A percentile compares a stretch with the other conserved stretches of the same genome.
Conservation (phyloP, 2,888 invertebrate genomes). For the Caenorhabditis sp. region DNA sequence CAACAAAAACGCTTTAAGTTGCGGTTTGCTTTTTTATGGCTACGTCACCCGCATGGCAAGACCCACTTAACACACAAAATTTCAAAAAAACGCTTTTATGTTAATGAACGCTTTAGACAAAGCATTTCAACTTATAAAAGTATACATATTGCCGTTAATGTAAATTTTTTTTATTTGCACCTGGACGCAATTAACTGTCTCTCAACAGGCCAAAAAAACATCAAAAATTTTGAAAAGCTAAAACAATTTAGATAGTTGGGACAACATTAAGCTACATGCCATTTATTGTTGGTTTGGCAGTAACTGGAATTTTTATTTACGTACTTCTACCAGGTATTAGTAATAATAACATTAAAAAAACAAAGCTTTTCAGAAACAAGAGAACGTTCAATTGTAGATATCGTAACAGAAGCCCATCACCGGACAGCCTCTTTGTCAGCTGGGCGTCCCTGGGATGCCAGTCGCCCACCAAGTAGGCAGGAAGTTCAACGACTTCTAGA, state of each 20-base stretch:
- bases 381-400: slow-evolving; percentile 69
- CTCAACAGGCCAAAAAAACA: too few relatives aligned
- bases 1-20: too few relatives aligned
- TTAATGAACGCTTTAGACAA: too few relatives aligned
- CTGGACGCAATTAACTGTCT: too few relatives aligned
- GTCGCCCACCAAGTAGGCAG: slow-evolving; percentile 64
- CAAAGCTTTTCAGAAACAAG: slow-evolving; percentile 73
- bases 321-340: slow-evolving; percentile 77
- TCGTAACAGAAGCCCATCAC: slow-evolving; percentile 71
- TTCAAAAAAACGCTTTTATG: too few relatives aligned
- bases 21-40: too few relatives aligned
- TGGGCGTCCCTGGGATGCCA: slow-evolving; percentile 73
- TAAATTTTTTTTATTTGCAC: too few relatives aligned
- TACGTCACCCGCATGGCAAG: too few relatives aligned
- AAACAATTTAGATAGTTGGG: slow-evolving; percentile 77
- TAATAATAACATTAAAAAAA: not conserved
- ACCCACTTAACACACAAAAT: too few relatives aligned
- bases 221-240: too few relatives aligned
- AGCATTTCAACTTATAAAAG: not conserved
- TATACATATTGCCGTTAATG: too few relatives aligned
- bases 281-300: slow-evolving; percentile 83
- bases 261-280: slow-evolving; percentile 84
- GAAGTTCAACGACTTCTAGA: slow-evolving; percentile 68
- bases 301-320: slow-evolving; percentile 75
- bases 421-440: slow-evolving; percentile 67